phyloP scores from a whole-genome alignment of 1,140 invertebrate species.

The Cyphomyrmex costatus region DNA sequence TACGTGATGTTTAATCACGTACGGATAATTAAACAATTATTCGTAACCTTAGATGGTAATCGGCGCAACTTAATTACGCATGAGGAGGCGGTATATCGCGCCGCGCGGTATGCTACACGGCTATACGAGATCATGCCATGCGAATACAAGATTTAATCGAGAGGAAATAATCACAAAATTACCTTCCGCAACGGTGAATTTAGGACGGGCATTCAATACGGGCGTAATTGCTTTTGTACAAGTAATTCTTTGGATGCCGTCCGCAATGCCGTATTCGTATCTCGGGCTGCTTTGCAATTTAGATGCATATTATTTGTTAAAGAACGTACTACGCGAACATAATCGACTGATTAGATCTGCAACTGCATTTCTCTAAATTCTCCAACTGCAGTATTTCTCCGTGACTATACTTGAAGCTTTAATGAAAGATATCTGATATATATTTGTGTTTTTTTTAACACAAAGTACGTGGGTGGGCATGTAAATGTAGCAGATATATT shows the following conservation, averaged over 20 bases:
- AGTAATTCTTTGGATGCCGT: conserved; percentile 20
- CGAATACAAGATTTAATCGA: conserved; percentile 57
- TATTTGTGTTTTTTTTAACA: not conserved
- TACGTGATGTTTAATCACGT: conserved; percentile 58
- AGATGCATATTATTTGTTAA: conserved; percentile 35
- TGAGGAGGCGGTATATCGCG: conserved; percentile 41
- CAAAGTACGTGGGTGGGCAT: too few species aligned
- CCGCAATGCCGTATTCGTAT: not conserved
- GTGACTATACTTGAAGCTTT: not conserved
- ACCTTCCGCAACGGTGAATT: conserved; percentile 53
- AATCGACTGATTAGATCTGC: conserved; percentile 32
- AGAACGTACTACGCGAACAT: conserved; percentile 23
- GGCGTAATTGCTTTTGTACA: conserved; percentile 46
- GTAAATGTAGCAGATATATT: not conserved
- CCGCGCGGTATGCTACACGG: conserved; percentile 5
- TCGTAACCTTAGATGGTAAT: conserved; percentile 62
- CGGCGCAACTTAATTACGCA: conserved; percentile 59
- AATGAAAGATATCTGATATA: conserved; percentile 24
- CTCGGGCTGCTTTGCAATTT: conserved; percentile 24
- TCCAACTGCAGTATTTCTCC: not conserved
- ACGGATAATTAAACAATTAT: conserved; percentile 65
- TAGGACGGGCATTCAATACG: conserved; percentile 47
- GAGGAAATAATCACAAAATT: conserved; percentile 57
- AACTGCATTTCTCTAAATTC: conserved; percentile 6
- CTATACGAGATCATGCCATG: conserved; percentile 42